Conservation (phyloP, 2,888 invertebrate species). For the Eremobia ochroleuca region DNA sequence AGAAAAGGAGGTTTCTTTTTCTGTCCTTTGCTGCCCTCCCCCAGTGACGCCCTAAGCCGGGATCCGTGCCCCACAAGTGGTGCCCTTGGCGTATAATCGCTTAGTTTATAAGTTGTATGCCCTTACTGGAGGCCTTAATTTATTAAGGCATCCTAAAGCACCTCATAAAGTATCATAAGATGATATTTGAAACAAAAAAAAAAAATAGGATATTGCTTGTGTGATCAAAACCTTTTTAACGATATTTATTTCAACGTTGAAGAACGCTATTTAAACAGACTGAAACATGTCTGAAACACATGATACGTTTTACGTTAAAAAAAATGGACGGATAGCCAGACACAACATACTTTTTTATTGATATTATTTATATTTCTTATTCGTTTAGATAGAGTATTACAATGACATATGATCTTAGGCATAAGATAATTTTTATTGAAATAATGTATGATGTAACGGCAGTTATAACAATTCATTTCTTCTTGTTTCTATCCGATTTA, state of each 20-base stretch:
- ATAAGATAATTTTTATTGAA: slow-evolving; percentile 59
- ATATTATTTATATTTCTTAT: slow-evolving; percentile 28
- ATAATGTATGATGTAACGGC: slow-evolving; percentile 62
- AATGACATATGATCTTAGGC: slow-evolving; percentile 63
- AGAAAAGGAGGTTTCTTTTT: neutral
- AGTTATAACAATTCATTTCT: slow-evolving; percentile 36
- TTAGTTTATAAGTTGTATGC: neutral
- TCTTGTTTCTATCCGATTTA: slow-evolving; percentile 26
- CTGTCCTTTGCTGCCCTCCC: neutral
- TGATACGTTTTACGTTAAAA: neutral
- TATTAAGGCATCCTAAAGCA: neutral
- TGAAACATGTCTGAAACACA: neutral
- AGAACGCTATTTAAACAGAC: neutral
- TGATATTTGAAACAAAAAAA: neutral
- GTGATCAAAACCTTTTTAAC: neutral
- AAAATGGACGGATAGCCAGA: slow-evolving; percentile 26
- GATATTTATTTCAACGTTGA: slow-evolving; percentile 2
- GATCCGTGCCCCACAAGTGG: neutral
- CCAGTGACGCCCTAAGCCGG: neutral
- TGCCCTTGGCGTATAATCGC: neutral
- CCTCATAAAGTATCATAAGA: too few relatives aligned
- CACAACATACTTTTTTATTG: slow-evolving; percentile 15
- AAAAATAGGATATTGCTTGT: neutral
- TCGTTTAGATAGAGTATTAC: slow-evolving; percentile 38
- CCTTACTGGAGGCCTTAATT: neutral